These are phyloP conservation scores for Petroica traversi DNA, from an alignment of 2,113 vertebrate genomes.

Conservation along the genomic window DNA sequence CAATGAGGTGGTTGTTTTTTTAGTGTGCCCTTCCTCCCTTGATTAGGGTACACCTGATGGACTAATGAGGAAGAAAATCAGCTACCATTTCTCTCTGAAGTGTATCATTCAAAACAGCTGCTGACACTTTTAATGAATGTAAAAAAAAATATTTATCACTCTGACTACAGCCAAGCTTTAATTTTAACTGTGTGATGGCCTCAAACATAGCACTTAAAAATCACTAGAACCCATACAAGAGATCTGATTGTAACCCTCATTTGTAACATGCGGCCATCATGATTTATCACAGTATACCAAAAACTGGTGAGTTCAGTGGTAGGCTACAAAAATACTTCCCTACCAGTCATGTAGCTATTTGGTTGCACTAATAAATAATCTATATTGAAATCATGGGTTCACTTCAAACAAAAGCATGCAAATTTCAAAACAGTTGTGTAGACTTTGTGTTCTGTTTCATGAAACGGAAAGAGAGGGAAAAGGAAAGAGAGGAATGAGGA, in stretches of 20 bases:
- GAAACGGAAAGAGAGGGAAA: background rate
- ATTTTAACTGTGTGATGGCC: background rate
- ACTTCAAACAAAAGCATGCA: background rate
- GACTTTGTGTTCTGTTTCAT: background rate
- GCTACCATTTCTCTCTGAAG: background rate
- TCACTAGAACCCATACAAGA: background rate
- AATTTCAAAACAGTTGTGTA: background rate
- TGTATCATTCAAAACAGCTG: background rate
- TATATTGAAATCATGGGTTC: background rate
- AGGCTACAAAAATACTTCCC: background rate
- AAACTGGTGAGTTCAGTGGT: background rate
- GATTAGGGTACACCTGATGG: background rate
- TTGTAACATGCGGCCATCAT: background rate
- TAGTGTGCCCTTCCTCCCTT: background rate
- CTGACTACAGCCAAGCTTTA: background rate
- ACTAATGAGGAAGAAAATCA: background rate
- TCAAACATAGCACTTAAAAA: background rate
- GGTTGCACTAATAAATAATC: background rate
- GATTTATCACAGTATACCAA: background rate
- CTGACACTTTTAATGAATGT: background rate
- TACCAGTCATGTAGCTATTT: background rate
- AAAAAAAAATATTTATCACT: conserved; percentile 20
- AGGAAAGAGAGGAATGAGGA: background rate
- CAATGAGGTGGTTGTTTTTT: background rate
- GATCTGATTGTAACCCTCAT: background rate